phyloP scores from a whole-genome alignment of 2,113 vertebrate species.

The Scortum barcoo region DNA sequence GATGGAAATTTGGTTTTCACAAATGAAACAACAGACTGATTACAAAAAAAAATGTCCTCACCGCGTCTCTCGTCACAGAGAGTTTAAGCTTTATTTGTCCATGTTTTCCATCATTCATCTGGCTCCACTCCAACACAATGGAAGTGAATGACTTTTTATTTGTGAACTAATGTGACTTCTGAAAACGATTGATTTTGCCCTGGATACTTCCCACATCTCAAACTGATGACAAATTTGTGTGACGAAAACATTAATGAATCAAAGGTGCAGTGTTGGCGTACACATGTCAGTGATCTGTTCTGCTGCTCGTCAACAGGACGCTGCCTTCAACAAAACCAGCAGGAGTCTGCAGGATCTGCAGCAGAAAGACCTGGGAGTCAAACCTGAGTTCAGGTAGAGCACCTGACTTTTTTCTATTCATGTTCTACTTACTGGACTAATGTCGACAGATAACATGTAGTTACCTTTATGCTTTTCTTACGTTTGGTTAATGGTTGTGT shows the following conservation, averaged over 20 bases:
- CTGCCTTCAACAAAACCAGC: slow-evolving; percentile 96
- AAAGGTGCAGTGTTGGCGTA: too few relatives aligned
- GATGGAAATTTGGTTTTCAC: background rate
- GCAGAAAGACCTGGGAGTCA: slow-evolving; percentile 95
- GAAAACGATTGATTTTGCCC: background rate
- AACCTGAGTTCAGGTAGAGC: slow-evolving; percentile 91
- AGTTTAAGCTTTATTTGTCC: background rate
- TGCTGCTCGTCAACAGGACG: slow-evolving; percentile 86
- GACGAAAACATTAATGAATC: too few relatives aligned
- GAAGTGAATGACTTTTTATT: background rate
- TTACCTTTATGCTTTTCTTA: background rate
- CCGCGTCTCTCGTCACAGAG: background rate
- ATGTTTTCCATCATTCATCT: background rate
- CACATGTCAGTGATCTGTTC: too few relatives aligned
- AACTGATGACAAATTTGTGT: too few relatives aligned
- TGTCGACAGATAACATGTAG: background rate
- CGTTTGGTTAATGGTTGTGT: background rate
- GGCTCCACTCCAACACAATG: background rate
- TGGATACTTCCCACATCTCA: background rate
- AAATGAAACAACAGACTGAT: background rate
- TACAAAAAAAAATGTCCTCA: background rate
- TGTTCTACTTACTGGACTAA: background rate
- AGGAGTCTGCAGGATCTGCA: slow-evolving; percentile 96
- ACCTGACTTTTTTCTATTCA: too few relatives aligned
- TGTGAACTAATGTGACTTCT: background rate